Percentiles rank a stretch among this genome's conserved stretches.
These are phyloP conservation scores for Pterostichus niger DNA, from an alignment of 2,888 invertebrate genomes.

Conservation along the genomic window DNA sequence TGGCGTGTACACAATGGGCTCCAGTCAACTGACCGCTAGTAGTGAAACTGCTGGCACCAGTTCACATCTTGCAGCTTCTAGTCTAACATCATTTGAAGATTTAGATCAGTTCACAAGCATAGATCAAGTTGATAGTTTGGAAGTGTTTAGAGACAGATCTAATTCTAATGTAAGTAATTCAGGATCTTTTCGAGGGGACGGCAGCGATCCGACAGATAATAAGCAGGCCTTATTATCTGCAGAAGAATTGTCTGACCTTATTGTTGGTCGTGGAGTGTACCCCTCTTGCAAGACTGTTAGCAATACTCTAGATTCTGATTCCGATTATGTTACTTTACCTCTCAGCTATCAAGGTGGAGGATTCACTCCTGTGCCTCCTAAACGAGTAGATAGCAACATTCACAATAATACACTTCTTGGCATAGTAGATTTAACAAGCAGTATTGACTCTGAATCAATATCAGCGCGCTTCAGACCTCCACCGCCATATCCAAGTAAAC, in stretches of 20 bases:
- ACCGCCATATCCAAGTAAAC: constrained; percentile 85
- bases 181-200: constrained; percentile 91
- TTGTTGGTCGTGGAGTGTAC: constrained; percentile 89
- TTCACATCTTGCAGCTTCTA: constrained; percentile 51
- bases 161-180: constrained; percentile 90
- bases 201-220: constrained; percentile 92
- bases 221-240: constrained; percentile 83
- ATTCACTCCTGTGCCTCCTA: constrained; percentile 84
- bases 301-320: constrained; percentile 91
- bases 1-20: constrained; percentile 90
- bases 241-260: constrained; percentile 90
- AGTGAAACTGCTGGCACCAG: constrained; percentile 68
- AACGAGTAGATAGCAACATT: constrained; percentile 83
- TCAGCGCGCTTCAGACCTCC: constrained; percentile 79
- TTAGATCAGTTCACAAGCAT: constrained; percentile 67
- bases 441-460: constrained; percentile 66
- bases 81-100: constrained; percentile 64
- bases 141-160: constrained; percentile 83
- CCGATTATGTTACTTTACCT: constrained; percentile 92
- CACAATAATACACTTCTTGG: constrained; percentile 79
- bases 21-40: constrained; percentile 79
- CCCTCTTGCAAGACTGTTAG: constrained; percentile 89
- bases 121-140: constrained; percentile 77
- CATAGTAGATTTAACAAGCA: constrained; percentile 72
- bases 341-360: constrained; percentile 75